A percentile compares a stretch with the other conserved stretches of the same genome.
Conservation (phyloP, 2,888 invertebrate species). For the Oscheius sp. region DNA sequence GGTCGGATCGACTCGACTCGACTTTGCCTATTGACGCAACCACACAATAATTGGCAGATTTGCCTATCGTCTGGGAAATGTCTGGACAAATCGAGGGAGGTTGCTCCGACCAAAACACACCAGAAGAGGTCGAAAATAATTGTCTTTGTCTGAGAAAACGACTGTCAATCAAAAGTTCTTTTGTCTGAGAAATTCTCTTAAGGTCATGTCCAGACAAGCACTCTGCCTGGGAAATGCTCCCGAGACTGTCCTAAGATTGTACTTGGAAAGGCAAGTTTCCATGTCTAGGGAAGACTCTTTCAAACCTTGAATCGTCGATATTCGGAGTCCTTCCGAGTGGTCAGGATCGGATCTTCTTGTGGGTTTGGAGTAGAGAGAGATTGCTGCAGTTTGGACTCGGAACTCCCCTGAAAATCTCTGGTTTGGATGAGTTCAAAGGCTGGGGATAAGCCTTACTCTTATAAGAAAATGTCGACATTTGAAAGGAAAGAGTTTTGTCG, state of each 20-base stretch:
- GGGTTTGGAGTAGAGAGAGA: slow-evolving; percentile 67
- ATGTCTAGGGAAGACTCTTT: no score
- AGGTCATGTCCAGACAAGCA: neutral
- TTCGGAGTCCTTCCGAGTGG: slow-evolving; percentile 61
- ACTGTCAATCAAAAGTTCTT: no score
- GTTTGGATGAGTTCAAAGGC: neutral
- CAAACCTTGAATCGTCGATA: slow-evolving; percentile 67
- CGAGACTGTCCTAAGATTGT: no score
- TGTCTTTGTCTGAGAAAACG: no score
- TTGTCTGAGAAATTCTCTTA: neutral
- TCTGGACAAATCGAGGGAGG: no score
- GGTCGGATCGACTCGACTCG: slow-evolving; percentile 20
- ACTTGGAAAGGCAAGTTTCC: no score
- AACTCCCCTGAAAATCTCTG: slow-evolving; percentile 14
- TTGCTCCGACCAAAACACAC: no score
- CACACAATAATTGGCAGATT: neutral
- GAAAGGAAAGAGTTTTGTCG: neutral
- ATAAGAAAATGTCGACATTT: neutral
- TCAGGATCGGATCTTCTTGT: slow-evolving; percentile 36
- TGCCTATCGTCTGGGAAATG: no score
- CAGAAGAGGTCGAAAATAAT: no score
- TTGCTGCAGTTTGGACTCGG: slow-evolving; percentile 48
- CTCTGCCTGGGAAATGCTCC: neutral
- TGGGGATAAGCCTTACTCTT: slow-evolving; percentile 3
- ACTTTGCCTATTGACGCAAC: slow-evolving; percentile 6